phyloP scores from a whole-genome alignment of 2,797 vertebrate species.

The Morelia viridis region DNA sequence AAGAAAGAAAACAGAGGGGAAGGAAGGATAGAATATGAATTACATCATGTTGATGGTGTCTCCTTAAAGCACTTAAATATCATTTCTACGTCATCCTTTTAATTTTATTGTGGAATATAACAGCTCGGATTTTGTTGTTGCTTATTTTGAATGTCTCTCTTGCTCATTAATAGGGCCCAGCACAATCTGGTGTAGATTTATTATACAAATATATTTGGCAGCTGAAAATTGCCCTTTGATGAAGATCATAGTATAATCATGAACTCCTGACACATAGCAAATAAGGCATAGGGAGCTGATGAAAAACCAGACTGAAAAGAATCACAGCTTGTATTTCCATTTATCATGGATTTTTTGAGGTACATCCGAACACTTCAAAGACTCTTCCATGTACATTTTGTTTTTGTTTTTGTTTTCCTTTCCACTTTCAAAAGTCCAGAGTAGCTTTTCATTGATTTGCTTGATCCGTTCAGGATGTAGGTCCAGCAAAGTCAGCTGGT shows the following conservation, averaged over 20 bases:
- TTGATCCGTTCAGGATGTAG: conserved; percentile 43
- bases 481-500: conserved; percentile 43
- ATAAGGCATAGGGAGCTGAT: conserved; percentile 48
- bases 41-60: conserved; percentile 26
- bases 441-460: conserved; percentile 49
- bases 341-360: conserved; percentile 49
- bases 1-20: conserved; percentile 19
- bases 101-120: conserved; percentile 64
- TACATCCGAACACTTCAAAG: conserved; percentile 51
- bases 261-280: conserved; percentile 62
- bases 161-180: conserved; percentile 64
- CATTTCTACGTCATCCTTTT: conserved; percentile 53
- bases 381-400: conserved; percentile 18
- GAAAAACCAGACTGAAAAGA: conserved; percentile 39
- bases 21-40: conserved; percentile 22
- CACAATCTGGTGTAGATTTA: conserved; percentile 55
- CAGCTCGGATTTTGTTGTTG: conserved; percentile 47
- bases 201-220: conserved; percentile 66
- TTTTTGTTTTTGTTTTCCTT: conserved; percentile 35
- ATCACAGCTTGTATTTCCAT: conserved; percentile 46
- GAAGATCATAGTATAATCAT: conserved; percentile 55
- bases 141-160: conserved; percentile 65
- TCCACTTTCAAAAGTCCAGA: conserved; percentile 14
- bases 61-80: conserved; percentile 55
- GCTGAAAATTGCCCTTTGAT: conserved; percentile 68